Base-by-base conservation (phyloP, 2,888 invertebrate genomes). In the Hartigia nigra region DNA sequence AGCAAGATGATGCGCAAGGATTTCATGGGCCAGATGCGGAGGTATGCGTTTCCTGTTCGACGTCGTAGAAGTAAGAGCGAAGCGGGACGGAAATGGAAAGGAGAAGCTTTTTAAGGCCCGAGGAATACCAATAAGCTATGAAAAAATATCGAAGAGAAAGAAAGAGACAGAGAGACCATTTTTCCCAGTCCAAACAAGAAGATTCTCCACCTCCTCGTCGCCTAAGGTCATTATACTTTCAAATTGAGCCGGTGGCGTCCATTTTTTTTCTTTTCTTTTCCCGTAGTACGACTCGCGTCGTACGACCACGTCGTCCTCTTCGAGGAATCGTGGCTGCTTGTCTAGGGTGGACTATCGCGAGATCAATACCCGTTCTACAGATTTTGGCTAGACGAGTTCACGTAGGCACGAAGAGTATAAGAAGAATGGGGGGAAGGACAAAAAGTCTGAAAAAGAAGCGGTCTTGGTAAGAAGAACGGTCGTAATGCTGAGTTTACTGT, bases 71-170 rank as follows among this genome's bases (percentile, higher is more conserved):
- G 23, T n/a, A 70, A 5, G 32, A 72, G 32, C 72, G 72, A 0
- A 1, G 11, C 14, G 31, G 5, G 14, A n/a, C n/a, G 72, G 12
- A 72, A 23, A 23, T 23, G 72, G 23, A 12, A 23, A 72, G 72
- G 72, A 34, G 31, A 12, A 31, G 14, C 78, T 79, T 82, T 80
- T 12, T 23, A 79, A 80, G 79, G 70, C 77, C 80, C 79, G 78
- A 79, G 76, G 83, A 85, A 86, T 86, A 83, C 82, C 84, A 83
- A 85, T 82, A 84, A 82, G 77, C 81, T 82, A 77, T 76, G 83
- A 78, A 86, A 84, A 55, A 55, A 83, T 84, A 81, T 79, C 82
- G 36, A 70, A 39, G 5, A 55, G 14, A 55, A 9, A 23, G 39
- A 23, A 23, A 55, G 9, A 39, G 78, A 79, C 70, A 70, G 32